Evolutionary conservation across 2,797 vertebrate species (phyloP), one percentile per base, ranked within the genome.

Genomic region (Crocidura indochinensis): DNA sequence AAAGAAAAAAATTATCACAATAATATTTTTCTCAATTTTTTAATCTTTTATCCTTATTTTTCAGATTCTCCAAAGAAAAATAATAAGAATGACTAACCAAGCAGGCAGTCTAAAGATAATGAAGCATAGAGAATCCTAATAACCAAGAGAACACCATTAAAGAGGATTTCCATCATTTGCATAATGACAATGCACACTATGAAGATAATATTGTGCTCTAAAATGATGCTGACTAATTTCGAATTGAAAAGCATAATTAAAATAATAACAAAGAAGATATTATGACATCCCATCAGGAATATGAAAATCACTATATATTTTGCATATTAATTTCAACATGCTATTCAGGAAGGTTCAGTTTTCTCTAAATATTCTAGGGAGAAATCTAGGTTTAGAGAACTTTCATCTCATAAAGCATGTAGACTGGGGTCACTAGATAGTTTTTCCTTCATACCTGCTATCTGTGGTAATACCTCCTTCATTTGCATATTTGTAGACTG

Each of bases 181-280:
- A 5, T 68, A 51, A 87, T 56, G 60, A 46, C 7, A 38, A 24
- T 67, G 51, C 49, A 64, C 24, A 81, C 8, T 24, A 22, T 64
- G 73, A 68, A 73, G 53, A 72, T 88, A 77, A 69, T 56, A 22
- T 1, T 22, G 8, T 29, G 20, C 11, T 67, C 69, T 64, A 65
- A 85, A 87, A 76, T 62, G 20, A 60, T 72, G 60, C 51, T 56
- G 76, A 87, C 20, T 24, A 29, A 26, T 81, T 56, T 64, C 67
- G 65, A 72, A 17, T 53, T 71, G 47, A n/a, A 88, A 91, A 71
- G 22, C 11, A 72, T 69, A 56, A 82, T 5, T 38, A 69, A 12
- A 15, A 29, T 8, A 38, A n/a, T 27, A 51, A n/a, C 80, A 64
- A 51, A 85, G 46, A 60, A 11, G 44, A 49, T 56, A 62, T 31